Percentiles rank a stretch among this genome's conserved stretches.
phyloP scores from a whole-genome alignment of 2,113 vertebrate species.

The Apteryx owenii region DNA sequence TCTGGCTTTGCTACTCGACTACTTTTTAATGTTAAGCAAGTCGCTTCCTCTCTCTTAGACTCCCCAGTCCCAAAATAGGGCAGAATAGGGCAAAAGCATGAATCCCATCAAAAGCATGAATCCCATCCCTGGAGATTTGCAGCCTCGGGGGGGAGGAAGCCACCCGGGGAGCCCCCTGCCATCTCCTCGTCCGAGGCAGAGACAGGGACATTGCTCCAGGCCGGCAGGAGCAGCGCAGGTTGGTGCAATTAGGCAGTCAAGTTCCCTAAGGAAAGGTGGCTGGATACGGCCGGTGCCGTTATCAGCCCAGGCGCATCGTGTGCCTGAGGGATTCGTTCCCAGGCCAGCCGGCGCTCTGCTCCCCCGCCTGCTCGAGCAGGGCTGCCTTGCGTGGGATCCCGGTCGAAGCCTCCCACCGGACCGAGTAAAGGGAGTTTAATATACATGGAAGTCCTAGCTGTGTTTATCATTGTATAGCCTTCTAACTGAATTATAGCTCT shows the following conservation, averaged over 20 bases:
- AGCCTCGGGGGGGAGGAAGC: neutral
- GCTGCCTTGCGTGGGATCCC: neutral
- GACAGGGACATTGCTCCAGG: neutral
- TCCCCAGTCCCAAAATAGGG: neutral
- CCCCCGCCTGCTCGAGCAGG: neutral
- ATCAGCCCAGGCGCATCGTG: neutral
- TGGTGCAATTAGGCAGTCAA: neutral
- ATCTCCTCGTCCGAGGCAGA: too few species aligned
- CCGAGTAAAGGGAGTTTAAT: neutral
- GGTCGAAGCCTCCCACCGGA: neutral
- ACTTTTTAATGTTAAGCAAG: too few species aligned
- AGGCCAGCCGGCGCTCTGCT: accelerated
- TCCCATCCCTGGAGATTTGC: neutral
- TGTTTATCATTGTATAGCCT: neutral
- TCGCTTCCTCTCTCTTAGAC: neutral
- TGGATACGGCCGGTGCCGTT: neutral
- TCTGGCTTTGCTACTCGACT: neutral
- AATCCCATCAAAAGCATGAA: neutral
- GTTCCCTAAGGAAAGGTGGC: neutral
- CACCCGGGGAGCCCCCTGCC: too few species aligned
- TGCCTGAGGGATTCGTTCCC: neutral
- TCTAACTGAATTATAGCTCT: neutral
- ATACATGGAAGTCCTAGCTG: neutral
- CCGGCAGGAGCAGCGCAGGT: neutral
- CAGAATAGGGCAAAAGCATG: neutral